A percentile compares a stretch with the other conserved stretches of the same genome.
These are phyloP conservation scores for Lophius americanus DNA, from an alignment of 2,797 vertebrate species.

Conservation along the genomic window DNA sequence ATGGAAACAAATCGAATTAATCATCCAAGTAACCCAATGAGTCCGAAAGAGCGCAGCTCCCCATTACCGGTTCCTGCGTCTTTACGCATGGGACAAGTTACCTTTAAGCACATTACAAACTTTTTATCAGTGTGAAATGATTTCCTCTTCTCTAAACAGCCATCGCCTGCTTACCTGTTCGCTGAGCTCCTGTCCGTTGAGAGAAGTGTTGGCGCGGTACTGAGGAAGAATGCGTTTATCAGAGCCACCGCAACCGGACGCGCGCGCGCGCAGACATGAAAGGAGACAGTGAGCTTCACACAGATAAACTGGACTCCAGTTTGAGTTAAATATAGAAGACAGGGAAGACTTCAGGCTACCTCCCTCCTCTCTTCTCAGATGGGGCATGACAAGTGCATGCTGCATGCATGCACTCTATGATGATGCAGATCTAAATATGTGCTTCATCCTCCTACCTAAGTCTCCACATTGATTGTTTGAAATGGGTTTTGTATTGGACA, in stretches of 20 bases:
- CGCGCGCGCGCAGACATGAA: not conserved
- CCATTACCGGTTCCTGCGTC: not conserved
- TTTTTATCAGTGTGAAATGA: not conserved
- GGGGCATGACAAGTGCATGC: slow-evolving; percentile 55
- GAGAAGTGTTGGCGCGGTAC: not conserved
- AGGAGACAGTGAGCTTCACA: slow-evolving; percentile 3
- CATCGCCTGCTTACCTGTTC: slow-evolving; percentile 41
- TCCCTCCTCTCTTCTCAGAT: slow-evolving; percentile 37
- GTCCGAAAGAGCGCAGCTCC: not conserved
- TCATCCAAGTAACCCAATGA: too few species aligned
- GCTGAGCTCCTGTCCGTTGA: slow-evolving; percentile 1
- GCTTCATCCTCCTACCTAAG: not conserved
- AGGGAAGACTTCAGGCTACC: slow-evolving; percentile 11
- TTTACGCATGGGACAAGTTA: slow-evolving; percentile 39
- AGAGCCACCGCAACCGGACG: not conserved
- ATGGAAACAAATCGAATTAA: slow-evolving; percentile 19
- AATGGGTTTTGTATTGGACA: slow-evolving; percentile 29
- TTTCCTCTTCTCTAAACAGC: not conserved
- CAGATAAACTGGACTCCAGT: slow-evolving; percentile 5
- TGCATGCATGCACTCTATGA: slow-evolving; percentile 34
- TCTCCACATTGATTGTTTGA: not conserved
- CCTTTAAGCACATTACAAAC: slow-evolving; percentile 30
- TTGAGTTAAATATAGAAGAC: slow-evolving; percentile 74
- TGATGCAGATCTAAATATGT: slow-evolving; percentile 20
- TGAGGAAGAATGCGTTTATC: not conserved